Percentiles rank a stretch among this genome's conserved stretches.
These are phyloP conservation scores for Bubo bubo DNA, from an alignment of 2,113 vertebrate genomes.

Conservation along the genomic window DNA sequence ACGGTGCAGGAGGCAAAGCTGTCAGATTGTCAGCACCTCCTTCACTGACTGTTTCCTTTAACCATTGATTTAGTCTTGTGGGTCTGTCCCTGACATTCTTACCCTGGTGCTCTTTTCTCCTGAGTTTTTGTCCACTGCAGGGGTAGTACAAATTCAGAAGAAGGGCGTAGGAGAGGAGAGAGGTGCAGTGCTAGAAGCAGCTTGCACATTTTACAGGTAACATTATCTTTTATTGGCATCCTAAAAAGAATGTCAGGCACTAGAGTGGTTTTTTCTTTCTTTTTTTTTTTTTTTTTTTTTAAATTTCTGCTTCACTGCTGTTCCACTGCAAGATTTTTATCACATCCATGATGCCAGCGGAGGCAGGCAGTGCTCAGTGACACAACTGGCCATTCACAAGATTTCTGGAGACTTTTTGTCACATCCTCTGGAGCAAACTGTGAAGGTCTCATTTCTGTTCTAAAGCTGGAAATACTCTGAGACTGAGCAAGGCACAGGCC, in stretches of 20 bases:
- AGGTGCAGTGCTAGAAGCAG: conserved; percentile 52
- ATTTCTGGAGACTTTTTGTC: conserved; percentile 42
- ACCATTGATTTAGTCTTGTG: not conserved
- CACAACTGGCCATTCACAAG: conserved; percentile 49
- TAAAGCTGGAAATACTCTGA: conserved; percentile 7
- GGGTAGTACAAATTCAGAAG: not conserved
- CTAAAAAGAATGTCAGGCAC: conserved; percentile 83
- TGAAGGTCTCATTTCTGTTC: conserved; percentile 11
- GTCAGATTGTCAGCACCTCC: not conserved
- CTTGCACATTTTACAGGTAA: conserved; percentile 79
- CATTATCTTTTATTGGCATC: conserved; percentile 83
- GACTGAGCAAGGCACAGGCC: not conserved
- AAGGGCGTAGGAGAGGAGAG: not conserved
- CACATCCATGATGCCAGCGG: not conserved
- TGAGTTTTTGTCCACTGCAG: not conserved
- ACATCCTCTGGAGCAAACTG: conserved; percentile 7
- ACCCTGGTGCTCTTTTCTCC: not conserved
- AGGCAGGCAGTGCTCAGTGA: not conserved
- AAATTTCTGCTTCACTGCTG: conserved; percentile 52
- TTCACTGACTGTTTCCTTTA: not conserved
- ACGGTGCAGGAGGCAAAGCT: not conserved
- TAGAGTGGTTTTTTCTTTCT: conserved; percentile 27
- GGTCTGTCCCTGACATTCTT: not conserved
- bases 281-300: not conserved
- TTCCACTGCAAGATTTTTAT: conserved; percentile 58